A percentile compares a stretch with the other conserved stretches of the same genome.
Evolutionary conservation across 2,888 invertebrate species (phyloP).

Genomic region (Plusia festucae): DNA sequence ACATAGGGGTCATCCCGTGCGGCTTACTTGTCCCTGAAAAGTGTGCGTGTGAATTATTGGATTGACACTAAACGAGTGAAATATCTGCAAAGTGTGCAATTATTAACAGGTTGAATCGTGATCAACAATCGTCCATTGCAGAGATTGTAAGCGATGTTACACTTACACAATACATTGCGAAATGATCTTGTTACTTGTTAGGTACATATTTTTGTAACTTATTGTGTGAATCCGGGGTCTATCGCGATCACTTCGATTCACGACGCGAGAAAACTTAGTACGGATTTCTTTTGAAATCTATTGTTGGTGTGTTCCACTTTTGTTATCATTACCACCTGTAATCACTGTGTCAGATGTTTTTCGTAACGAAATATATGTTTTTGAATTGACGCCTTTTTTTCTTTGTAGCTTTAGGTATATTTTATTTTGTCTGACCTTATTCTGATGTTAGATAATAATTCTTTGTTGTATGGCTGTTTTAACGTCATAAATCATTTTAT

Average conservation of each 20-base stretch:
- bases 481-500: too few species aligned
- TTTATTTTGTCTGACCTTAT: not conserved
- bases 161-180: slow-evolving; percentile 16
- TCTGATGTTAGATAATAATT: not conserved
- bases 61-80: not conserved
- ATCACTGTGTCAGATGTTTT: slow-evolving; percentile 32
- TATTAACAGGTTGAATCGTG: slow-evolving; percentile 8
- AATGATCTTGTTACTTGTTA: slow-evolving; percentile 8
- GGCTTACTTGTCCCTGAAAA: too few species aligned
- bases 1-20: too few species aligned
- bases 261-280: slow-evolving; percentile 43
- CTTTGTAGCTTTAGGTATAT: not conserved
- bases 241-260: slow-evolving; percentile 53
- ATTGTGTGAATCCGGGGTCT: slow-evolving; percentile 56
- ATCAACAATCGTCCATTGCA: slow-evolving; percentile 21
- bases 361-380: slow-evolving; percentile 44
- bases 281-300: slow-evolving; percentile 59
- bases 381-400: slow-evolving; percentile 12
- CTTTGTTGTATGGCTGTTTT: too few species aligned
- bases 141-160: not conserved
- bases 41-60: not conserved
- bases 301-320: slow-evolving; percentile 58
- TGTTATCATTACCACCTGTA: slow-evolving; percentile 35
- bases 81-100: not conserved
- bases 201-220: slow-evolving; percentile 52